Percentiles rank a stretch among this genome's conserved stretches.
Conservation (phyloP, 53 echinoderm and acorn worm genomes). For the Holothuria leucospilota region DNA sequence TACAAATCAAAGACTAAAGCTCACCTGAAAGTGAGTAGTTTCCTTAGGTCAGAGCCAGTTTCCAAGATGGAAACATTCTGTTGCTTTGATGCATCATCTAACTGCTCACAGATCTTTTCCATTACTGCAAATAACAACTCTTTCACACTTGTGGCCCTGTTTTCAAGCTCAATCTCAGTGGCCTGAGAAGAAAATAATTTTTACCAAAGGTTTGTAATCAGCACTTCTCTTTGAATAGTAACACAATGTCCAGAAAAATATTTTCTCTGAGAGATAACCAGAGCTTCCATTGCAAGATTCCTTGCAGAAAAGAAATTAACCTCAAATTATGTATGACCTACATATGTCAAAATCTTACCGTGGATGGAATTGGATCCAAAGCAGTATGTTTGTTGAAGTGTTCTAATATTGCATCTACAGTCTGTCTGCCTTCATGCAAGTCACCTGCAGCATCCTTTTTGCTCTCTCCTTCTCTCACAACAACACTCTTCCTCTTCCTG, state of each 20-base stretch:
- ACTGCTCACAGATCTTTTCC: constrained; percentile 78
- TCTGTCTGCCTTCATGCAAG: background rate
- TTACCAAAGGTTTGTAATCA: too few relatives aligned
- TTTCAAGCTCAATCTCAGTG: constrained; percentile 63
- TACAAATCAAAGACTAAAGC: background rate
- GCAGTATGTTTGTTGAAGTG: constrained; percentile 52
- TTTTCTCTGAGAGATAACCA: too few relatives aligned
- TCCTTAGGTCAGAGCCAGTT: constrained; percentile 56
- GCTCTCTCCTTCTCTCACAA: constrained; percentile 20
- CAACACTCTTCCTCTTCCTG: constrained; percentile 6
- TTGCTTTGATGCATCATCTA: constrained; percentile 49
- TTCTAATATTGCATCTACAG: background rate
- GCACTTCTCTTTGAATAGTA: too few relatives aligned
- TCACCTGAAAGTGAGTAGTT: constrained; percentile 73
- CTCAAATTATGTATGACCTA: too few relatives aligned
- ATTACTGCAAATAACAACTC: constrained; percentile 70
- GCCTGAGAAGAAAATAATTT: constrained; percentile 47
- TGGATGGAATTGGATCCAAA: constrained; percentile 52
- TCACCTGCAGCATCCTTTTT: background rate
- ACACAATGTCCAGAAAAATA: too few relatives aligned
- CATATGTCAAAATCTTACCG: constrained; percentile 5
- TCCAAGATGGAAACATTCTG: constrained; percentile 34
- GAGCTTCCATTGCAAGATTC: too few relatives aligned
- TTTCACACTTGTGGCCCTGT: constrained; percentile 62
- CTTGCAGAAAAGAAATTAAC: too few relatives aligned